These are phyloP conservation scores for Rhopilema esculentum DNA, from an alignment of 30 jellyfish, hydroid and myxozoan species.

Conservation along the genomic window DNA sequence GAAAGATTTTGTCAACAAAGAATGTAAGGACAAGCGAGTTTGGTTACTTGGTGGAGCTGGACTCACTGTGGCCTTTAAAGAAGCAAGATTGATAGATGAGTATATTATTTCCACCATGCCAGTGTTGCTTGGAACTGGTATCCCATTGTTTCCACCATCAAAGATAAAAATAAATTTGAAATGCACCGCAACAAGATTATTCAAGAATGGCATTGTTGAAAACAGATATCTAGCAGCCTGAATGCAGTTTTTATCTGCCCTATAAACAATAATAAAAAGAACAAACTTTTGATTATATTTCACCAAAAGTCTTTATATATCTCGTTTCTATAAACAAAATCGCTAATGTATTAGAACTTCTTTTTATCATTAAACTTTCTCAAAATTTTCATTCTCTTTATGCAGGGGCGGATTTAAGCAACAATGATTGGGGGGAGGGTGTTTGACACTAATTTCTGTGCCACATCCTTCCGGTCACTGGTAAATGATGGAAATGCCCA, in stretches of 20 bases:
- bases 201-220: constrained; percentile 30
- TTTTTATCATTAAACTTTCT: too few species aligned
- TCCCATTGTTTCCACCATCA: constrained; percentile 38
- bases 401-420: too few species aligned
- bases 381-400: too few species aligned
- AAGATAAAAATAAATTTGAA: constrained; percentile 6
- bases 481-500: too few species aligned
- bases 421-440: too few species aligned
- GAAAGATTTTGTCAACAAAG: constrained; percentile 22
- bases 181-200: constrained; percentile 30
- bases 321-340: too few species aligned
- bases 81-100: constrained; percentile 51
- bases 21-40: constrained; percentile 36
- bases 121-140: constrained; percentile 56
- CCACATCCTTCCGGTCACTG: too few species aligned
- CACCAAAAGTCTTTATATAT: not conserved
- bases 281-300: too few species aligned
- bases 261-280: not conserved
- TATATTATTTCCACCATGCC: constrained; percentile 45
- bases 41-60: constrained; percentile 69
- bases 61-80: constrained; percentile 31
- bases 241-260: not conserved
- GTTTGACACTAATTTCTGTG: too few species aligned
- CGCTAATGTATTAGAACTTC: too few species aligned
- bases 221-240: constrained; percentile 1